These are phyloP conservation scores for Lerema accius DNA, from an alignment of 1,140 invertebrate species.

Conservation along the genomic window DNA sequence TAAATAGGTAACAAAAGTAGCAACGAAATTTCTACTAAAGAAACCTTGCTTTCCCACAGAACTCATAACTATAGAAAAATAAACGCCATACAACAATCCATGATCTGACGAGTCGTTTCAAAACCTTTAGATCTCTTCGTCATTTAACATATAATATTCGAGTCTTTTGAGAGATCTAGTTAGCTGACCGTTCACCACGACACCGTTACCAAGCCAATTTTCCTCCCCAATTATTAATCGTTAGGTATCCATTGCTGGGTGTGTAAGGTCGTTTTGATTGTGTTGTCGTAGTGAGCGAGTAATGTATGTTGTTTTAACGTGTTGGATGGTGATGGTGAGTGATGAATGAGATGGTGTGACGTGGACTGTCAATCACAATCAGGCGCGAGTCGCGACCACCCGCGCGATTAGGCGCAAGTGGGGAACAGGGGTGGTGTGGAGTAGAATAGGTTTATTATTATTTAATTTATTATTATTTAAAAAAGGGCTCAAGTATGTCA, in stretches of 20 bases:
- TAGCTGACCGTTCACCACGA: conserved; percentile 40
- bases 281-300: conserved; percentile 4
- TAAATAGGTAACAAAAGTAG: too few relatives aligned
- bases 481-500: too few relatives aligned
- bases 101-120: conserved; percentile 38
- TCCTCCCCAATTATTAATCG: not conserved
- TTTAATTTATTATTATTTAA: too few relatives aligned
- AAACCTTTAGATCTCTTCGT: conserved; percentile 49
- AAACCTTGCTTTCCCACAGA: not conserved
- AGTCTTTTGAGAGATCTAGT: conserved; percentile 44
- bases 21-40: too few relatives aligned
- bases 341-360: conserved; percentile 62
- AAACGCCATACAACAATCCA: conserved; percentile 21
- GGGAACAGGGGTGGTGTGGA: conserved; percentile 43
- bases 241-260: conserved; percentile 40
- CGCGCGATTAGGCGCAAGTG: conserved; percentile 66
- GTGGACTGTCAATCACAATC: conserved; percentile 79
- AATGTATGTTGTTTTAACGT: conserved; percentile 43
- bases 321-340: conserved; percentile 39
- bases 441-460: too few relatives aligned
- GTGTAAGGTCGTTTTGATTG: not conserved
- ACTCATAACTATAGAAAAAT: not conserved
- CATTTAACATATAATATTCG: conserved; percentile 37
- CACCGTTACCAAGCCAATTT: not conserved
- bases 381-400: conserved; percentile 72